Evolutionary conservation across 92 coral and sea anemone species (phyloP), one percentile per base, ranked within the genome.

Genomic region (Paragorgia papillata): DNA sequence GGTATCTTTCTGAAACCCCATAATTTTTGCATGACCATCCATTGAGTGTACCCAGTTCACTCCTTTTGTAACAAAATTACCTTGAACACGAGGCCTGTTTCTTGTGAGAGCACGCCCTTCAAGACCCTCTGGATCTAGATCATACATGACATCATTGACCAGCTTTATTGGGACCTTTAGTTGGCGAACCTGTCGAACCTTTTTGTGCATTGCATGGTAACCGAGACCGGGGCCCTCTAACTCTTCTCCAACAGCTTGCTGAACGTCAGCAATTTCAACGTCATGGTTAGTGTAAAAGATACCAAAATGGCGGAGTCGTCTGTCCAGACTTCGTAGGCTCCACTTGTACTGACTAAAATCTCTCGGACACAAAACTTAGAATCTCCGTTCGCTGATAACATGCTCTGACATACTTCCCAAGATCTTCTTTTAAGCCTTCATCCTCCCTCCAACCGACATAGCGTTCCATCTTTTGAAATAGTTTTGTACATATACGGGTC

Each of bases 1-100:
- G 26, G 85, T 84, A 15, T 69, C 33, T 20, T 82, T 74, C 75
- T 83, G 88, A 30, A 79, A 79, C 19, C 83, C 86, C 86, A 76
- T 76, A 10, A 82, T 71, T 28, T 82, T 82, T 28, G 76, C 80
- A 28, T 80, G 80, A 10, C 84, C 21, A 22, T 51, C 58, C 58
- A 51, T 17, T 17, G 58, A 51, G 26, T 51, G 58, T 7, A 5
- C 58, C 5, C 5, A 51, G 26, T 51, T 22, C n/a, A n/a, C 17
- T 17, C 58, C 58, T 22, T n/a, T 51, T 17, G 58, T 51, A 5
- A n/a, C 17, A 22, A 51, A 51, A 22, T 51, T 5, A 5, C 58
- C 58, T 51, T 51, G n/a, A n/a, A n/a, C n/a, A n/a, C n/a, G n/a
- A n/a, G n/a, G 82, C 82, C 74, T 53, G 40, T 78, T 85, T 55